phyloP scores from a whole-genome alignment of 2,113 vertebrate genomes.

The Entelurus aequoreus region DNA sequence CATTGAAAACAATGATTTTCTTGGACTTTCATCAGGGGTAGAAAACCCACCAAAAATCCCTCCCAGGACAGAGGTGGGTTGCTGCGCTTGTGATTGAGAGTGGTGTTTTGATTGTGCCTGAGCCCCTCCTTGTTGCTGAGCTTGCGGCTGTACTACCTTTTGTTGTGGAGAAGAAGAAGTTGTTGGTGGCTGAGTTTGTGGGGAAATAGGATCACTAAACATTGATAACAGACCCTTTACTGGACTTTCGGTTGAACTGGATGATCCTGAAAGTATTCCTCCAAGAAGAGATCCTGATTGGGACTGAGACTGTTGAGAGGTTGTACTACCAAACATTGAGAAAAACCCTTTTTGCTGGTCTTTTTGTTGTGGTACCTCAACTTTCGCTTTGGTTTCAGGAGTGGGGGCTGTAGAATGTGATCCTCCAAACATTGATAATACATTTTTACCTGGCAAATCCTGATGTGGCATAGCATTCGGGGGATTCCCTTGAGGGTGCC shows the following conservation, averaged over 20 bases:
- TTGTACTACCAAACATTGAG: slow-evolving; percentile 55
- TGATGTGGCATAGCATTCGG: slow-evolving; percentile 33
- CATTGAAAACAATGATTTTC: slow-evolving; percentile 60
- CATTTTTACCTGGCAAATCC: slow-evolving; percentile 51
- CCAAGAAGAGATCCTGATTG: slow-evolving; percentile 52
- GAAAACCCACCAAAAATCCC: slow-evolving; percentile 52
- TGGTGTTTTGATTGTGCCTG: slow-evolving; percentile 41
- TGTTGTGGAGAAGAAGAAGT: slow-evolving; percentile 27
- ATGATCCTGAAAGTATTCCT: slow-evolving; percentile 57
- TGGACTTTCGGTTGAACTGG: slow-evolving; percentile 50
- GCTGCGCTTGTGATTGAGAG: slow-evolving; percentile 40
- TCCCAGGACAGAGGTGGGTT: slow-evolving; percentile 48
- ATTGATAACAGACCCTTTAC: slow-evolving; percentile 78
- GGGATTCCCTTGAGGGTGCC: slow-evolving; percentile 22
- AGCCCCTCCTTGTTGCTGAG: slow-evolving; percentile 19
- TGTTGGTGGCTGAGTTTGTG: slow-evolving; percentile 40
- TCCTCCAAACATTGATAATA: slow-evolving; percentile 61
- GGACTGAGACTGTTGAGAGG: slow-evolving; percentile 46
- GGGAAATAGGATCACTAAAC: slow-evolving; percentile 63
- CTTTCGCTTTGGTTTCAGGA: slow-evolving; percentile 43
- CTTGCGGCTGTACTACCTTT: slow-evolving; percentile 24
- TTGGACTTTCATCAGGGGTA: slow-evolving; percentile 52
- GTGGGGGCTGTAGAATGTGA: slow-evolving; percentile 33
- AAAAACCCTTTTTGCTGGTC: slow-evolving; percentile 56
- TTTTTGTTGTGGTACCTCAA: slow-evolving; percentile 41